Conservation (phyloP, 1,140 invertebrate species). For the Brachionus rubens region DNA sequence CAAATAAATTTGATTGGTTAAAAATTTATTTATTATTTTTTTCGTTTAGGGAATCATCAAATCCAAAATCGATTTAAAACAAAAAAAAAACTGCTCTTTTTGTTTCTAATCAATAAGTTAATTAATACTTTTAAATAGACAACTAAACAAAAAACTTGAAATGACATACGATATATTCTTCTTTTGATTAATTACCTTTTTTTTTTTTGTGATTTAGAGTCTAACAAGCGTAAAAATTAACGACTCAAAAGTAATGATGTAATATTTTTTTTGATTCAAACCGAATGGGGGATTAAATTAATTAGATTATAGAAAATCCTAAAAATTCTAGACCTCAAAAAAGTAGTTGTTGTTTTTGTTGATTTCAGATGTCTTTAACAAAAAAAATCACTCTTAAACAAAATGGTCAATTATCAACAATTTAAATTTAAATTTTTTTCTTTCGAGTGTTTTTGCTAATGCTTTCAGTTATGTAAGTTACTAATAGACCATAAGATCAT, state of each 20-base stretch:
- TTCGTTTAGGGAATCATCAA: too few relatives aligned
- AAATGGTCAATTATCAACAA: constrained; percentile 17
- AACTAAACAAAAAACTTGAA: background rate
- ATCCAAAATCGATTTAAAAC: too few relatives aligned
- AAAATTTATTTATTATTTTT: background rate
- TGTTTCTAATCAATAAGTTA: too few relatives aligned
- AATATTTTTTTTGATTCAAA: constrained; percentile 8
- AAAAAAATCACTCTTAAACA: background rate
- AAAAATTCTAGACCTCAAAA: background rate
- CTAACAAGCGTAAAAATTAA: constrained; percentile 36
- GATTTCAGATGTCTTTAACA: too few relatives aligned
- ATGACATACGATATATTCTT: too few relatives aligned
- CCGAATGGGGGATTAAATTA: background rate
- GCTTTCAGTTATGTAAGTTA: constrained; percentile 16
- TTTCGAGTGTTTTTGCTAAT: constrained; percentile 39
- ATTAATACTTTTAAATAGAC: too few relatives aligned
- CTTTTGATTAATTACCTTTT: too few relatives aligned
- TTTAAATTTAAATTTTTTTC: constrained; percentile 5
- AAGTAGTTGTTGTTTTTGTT: background rate
- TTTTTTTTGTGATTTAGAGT: too few relatives aligned
- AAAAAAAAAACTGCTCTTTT: too few relatives aligned
- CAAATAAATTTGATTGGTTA: too few relatives aligned
- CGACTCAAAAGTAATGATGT: constrained; percentile 7
- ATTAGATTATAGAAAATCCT: constrained; percentile 30
- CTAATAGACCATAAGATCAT: constrained; percentile 24